Conservation (phyloP, 2,888 invertebrate genomes). For the Tanytarsus gracilentus region DNA sequence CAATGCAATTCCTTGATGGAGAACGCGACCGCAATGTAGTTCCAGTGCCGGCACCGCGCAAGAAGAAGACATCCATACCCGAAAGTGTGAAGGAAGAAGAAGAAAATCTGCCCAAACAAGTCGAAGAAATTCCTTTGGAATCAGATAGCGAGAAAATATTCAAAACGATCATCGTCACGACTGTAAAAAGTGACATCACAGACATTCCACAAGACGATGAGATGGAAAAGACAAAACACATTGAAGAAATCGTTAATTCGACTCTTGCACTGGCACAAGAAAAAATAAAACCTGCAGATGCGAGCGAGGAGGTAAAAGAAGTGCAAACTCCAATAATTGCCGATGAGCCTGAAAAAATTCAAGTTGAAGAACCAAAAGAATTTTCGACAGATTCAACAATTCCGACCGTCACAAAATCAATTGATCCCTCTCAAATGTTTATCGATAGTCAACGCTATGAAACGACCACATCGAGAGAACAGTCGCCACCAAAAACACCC, state of each 20-base stretch:
- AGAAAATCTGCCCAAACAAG: neutral
- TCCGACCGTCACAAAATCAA: neutral
- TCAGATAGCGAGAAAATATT: neutral
- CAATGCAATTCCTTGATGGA: constrained; percentile 2
- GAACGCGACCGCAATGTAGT: neutral
- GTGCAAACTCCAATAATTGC: neutral
- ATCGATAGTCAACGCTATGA: neutral
- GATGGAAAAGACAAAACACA: neutral
- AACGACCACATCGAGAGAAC: no score
- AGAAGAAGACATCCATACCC: neutral
- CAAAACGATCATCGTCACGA: neutral
- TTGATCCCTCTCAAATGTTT: constrained; percentile 21
- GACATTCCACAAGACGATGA: neutral
- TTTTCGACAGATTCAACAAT: neutral
- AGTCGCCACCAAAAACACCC: neutral
- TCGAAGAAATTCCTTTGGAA: neutral
- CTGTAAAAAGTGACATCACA: neutral
- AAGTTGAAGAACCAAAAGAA: neutral
- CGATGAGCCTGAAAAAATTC: neutral
- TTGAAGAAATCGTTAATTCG: neutral
- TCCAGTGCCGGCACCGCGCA: constrained; percentile 22
- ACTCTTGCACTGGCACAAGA: neutral
- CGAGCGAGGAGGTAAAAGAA: neutral
- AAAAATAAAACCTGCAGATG: neutral
- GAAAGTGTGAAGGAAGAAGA: neutral